These are phyloP conservation scores for Anoplolepis gracilipes DNA, from an alignment of 1,140 invertebrate species.

Conservation along the genomic window DNA sequence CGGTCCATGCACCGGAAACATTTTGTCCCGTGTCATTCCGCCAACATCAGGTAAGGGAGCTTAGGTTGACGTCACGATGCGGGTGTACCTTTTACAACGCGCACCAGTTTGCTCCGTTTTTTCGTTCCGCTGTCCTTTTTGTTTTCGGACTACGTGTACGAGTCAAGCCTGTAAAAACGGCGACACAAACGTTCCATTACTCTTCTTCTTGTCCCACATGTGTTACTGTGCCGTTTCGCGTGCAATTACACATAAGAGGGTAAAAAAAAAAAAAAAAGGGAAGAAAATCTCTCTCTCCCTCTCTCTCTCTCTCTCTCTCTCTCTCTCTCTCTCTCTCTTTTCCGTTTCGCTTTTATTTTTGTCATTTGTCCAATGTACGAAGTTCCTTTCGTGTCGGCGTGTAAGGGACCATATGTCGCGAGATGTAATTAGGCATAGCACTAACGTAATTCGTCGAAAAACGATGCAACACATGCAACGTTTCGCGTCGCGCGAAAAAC, in stretches of 20 bases:
- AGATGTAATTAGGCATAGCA: conserved; percentile 51
- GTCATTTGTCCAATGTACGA: conserved; percentile 30
- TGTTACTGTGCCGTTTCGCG: conserved; percentile 58
- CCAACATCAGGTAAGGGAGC: conserved; percentile 24
- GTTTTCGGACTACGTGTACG: conserved; percentile 42
- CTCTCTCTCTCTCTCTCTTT: background rate
- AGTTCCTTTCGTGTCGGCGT: conserved; percentile 45
- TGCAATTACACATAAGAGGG: conserved; percentile 71
- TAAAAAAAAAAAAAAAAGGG: conserved; percentile 26
- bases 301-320: background rate
- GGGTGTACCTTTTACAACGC: conserved; percentile 48
- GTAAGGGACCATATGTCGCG: conserved; percentile 35
- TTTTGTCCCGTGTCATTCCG: conserved; percentile 15
- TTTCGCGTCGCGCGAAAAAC: background rate
- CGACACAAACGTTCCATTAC: conserved; percentile 68
- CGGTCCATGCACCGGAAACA: background rate
- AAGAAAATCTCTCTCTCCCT: conserved; percentile 4
- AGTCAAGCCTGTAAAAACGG: conserved; percentile 60
- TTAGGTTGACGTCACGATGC: conserved; percentile 58
- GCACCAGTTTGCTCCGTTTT: background rate
- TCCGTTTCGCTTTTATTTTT: conserved; percentile 56
- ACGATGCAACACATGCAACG: background rate
- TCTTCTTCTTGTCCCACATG: conserved; percentile 44
- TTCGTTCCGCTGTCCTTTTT: conserved; percentile 35
- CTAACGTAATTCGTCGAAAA: conserved; percentile 28